Evolutionary conservation across 2,888 invertebrate species (phyloP), one percentile per base, ranked within the genome.

Genomic region (Nemoura dubitans): DNA sequence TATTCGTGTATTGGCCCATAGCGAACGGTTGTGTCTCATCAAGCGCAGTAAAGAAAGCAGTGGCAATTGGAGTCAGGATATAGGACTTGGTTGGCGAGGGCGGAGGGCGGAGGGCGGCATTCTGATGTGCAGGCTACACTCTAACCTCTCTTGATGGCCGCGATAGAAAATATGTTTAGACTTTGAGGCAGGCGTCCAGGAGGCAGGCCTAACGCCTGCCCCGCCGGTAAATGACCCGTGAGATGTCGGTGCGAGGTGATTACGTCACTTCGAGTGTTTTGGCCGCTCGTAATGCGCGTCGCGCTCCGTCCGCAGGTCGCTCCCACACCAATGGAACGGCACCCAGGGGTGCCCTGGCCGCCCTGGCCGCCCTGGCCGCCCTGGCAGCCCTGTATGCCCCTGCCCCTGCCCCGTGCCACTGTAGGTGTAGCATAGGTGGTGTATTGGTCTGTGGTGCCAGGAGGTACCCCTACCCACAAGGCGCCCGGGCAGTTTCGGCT

Each of bases 181-280:
- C 36, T 36, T 36, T 3, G 10, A 36, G 36, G 36, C 36, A 36
- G 5, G 36, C 36, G 3, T n/a, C n/a, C n/a, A n/a, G n/a, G n/a
- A n/a, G n/a, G n/a, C n/a, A n/a, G n/a, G 59, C 59, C 59, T 59
- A 59, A 59, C 14, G 59, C 14, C 21, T 7, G 59, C 16, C 21
- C 21, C 5, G 36, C 36, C 78, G 26, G 27, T 78, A 26, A 78
- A 78, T 78, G 78, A 78, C 78, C 78, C 25, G 29, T 29, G 78
- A 78, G 78, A 78, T 10, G 78, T 78, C 25, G 27, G 2, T 78
- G 27, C 21, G 78, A 26, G 78, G 78, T 78, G 27, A 78, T 78
- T 59, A 59, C 59, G 59, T 59, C 59, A 59, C 59, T 59, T 6
- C 2, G 78, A 78, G 78, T 78, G 78, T 26, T 78, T 78, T 78